A percentile compares a stretch with the other conserved stretches of the same genome.
Conservation (phyloP, 2,113 vertebrate genomes). For the Anser brachyrhynchus region DNA sequence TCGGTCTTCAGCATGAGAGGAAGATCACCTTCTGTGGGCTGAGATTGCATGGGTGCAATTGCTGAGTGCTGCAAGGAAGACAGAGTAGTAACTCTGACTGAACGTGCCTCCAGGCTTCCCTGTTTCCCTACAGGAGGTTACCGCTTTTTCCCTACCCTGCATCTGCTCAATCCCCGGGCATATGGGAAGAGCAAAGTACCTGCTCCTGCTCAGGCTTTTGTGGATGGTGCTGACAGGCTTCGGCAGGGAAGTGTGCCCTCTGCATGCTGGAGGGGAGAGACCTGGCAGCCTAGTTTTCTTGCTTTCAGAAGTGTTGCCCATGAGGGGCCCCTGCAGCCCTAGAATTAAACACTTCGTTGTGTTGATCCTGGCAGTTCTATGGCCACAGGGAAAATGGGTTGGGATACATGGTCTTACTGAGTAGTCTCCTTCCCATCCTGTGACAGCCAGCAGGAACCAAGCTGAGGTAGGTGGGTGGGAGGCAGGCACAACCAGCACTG, state of each 20-base stretch:
- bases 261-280: not conserved
- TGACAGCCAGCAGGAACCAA: not conserved
- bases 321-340: not conserved
- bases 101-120: not conserved
- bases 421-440: not conserved
- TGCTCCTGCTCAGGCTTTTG: not conserved
- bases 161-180: not conserved
- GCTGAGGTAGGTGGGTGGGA: not conserved
- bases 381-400: not conserved
- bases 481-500: not conserved
- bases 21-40: not conserved
- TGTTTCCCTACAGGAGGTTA: not conserved
- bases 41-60: not conserved
- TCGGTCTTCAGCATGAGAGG: not conserved
- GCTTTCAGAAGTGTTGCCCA: not conserved
- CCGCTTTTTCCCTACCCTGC: not conserved
- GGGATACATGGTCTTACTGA: not conserved
- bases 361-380: not conserved
- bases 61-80: not conserved
- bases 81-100: not conserved
- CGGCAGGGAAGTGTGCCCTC: not conserved
- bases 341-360: not conserved
- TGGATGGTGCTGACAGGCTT: not conserved
- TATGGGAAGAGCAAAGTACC: not conserved
- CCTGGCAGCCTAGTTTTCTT: not conserved